Percentiles rank a stretch among this genome's conserved stretches.
These are phyloP conservation scores for Cynocephalus volans DNA, from an alignment of 2,113 vertebrate genomes.

Conservation along the genomic window DNA sequence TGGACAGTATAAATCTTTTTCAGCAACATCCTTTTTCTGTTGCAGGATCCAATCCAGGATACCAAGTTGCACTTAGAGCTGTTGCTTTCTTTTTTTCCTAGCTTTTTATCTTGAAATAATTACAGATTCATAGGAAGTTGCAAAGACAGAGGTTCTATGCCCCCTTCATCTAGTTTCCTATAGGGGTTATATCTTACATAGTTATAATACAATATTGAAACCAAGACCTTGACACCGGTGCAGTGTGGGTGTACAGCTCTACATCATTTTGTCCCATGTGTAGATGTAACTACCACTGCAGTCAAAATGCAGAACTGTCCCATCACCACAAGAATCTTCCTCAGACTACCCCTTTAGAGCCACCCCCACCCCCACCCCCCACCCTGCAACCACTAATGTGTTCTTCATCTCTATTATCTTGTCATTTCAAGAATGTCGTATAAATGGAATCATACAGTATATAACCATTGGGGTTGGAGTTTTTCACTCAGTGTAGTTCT, in stretches of 20 bases:
- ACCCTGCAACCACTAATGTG: background rate
- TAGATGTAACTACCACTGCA: background rate
- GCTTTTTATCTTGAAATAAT: conserved; percentile 2
- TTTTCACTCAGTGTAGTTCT: background rate
- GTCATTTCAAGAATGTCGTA: conserved; percentile 15
- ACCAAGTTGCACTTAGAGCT: background rate
- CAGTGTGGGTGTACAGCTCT: rapidly evolving
- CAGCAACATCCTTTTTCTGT: background rate
- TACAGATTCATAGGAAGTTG: conserved; percentile 48
- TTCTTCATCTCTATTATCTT: conserved; percentile 2
- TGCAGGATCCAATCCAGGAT: background rate
- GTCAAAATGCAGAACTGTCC: background rate
- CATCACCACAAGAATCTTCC: background rate
- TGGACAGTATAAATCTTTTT: background rate
- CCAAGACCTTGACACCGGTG: background rate
- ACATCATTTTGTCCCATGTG: background rate
- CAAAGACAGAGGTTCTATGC: background rate
- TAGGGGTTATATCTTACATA: background rate
- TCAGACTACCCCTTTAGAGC: background rate
- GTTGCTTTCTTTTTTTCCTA: background rate
- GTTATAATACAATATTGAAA: background rate
- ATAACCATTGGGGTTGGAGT: background rate
- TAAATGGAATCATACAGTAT: background rate
- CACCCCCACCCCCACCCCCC: background rate
- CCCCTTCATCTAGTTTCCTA: background rate